Evolutionary conservation across 1,140 invertebrate species (phyloP).

Genomic region (Micrasema minimum): DNA sequence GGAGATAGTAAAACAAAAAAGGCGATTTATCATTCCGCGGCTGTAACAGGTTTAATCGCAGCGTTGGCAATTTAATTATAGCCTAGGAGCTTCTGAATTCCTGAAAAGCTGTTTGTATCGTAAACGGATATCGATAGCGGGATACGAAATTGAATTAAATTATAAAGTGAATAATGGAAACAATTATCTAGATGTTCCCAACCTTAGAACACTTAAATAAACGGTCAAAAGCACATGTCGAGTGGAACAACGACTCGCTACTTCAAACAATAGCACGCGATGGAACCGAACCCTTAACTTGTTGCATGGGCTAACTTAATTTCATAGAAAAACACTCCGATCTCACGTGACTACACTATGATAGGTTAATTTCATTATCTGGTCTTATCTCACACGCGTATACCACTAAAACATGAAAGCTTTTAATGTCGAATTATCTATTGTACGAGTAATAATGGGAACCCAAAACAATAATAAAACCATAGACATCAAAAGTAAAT

Average conservation of each 20-base stretch:
- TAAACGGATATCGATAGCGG: constrained; percentile 33
- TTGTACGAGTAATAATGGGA: too few relatives aligned
- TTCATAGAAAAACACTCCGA: background rate
- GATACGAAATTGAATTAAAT: constrained; percentile 42
- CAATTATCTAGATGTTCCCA: constrained; percentile 27
- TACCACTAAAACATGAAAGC: background rate
- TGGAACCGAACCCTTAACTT: background rate
- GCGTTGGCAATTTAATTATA: constrained; percentile 40
- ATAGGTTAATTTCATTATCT: constrained; percentile 12
- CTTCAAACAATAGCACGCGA: constrained; percentile 7
- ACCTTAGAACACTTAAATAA: constrained; percentile 8
- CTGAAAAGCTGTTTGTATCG: constrained; percentile 23
- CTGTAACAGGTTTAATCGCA: constrained; percentile 15
- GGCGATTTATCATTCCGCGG: constrained; percentile 28
- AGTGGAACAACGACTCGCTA: background rate
- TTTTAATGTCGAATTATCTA: too few relatives aligned
- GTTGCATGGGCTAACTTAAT: constrained; percentile 11
- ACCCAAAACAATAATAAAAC: too few relatives aligned
- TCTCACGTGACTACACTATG: constrained; percentile 14
- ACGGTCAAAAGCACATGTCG: constrained; percentile 16
- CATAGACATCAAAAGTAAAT: too few relatives aligned
- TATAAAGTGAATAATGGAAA: constrained; percentile 41
- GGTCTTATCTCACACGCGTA: constrained; percentile 8
- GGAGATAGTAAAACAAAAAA: constrained; percentile 3
- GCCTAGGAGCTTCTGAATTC: constrained; percentile 28